Percentiles rank a stretch among this genome's conserved stretches.
These are phyloP conservation scores for Agriopis marginaria DNA, from an alignment of 2,888 invertebrate species.

Conservation along the genomic window DNA sequence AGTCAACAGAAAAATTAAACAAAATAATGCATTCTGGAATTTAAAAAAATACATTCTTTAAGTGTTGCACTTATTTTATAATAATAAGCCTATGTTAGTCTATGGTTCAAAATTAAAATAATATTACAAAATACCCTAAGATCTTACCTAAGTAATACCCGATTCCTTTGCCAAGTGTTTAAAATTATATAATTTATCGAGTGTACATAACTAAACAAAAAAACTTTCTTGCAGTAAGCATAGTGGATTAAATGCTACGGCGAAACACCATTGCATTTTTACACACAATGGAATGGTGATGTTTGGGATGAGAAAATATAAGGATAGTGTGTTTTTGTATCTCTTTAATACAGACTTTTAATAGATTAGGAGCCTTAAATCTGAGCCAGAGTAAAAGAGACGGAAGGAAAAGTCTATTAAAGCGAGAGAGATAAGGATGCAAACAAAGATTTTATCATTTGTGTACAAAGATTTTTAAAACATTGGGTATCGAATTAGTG, in stretches of 20 bases:
- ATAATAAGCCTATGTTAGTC: not conserved
- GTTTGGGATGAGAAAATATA: too few species aligned
- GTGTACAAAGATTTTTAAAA: not conserved
- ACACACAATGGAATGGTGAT: too few species aligned
- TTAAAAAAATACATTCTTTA: slow-evolving; percentile 2
- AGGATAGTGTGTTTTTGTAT: too few species aligned
- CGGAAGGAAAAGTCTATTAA: too few species aligned
- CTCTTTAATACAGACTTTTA: too few species aligned
- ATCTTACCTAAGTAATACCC: not conserved
- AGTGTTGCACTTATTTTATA: not conserved
- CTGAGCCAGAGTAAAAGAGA: too few species aligned
- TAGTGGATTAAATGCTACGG: too few species aligned
- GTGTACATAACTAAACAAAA: not conserved
- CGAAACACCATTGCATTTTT: too few species aligned
- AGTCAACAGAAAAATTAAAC: slow-evolving; percentile 13
- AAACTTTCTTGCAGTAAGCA: too few species aligned
- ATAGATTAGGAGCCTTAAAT: too few species aligned
- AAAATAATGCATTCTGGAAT: slow-evolving; percentile 14
- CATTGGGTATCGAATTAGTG: too few species aligned
- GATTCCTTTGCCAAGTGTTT: not conserved
- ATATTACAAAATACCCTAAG: slow-evolving; percentile 3
- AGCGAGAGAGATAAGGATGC: not conserved
- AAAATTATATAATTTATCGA: not conserved
- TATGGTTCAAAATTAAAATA: slow-evolving; percentile 3
- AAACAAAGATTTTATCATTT: not conserved